Percentiles rank a stretch among this genome's conserved stretches.
Conservation (phyloP, 1,140 invertebrate genomes). For the Bombus impatiens region DNA sequence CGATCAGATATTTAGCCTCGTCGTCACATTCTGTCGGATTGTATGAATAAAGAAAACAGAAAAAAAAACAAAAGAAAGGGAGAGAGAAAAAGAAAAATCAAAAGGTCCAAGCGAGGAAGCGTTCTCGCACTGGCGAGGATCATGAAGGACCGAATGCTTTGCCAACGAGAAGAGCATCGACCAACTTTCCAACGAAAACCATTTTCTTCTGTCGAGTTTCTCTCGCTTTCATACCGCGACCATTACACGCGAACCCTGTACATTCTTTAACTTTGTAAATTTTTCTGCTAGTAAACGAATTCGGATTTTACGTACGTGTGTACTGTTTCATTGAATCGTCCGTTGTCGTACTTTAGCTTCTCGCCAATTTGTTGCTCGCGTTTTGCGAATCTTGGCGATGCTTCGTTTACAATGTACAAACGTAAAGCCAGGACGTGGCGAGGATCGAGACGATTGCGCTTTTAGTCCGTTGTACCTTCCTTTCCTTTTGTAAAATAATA, state of each 20-base stretch:
- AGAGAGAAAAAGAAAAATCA: neutral
- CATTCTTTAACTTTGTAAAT: slow-evolving; percentile 36
- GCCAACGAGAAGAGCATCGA: slow-evolving; percentile 34
- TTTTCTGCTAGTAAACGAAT: slow-evolving; percentile 40
- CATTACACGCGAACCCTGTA: slow-evolving; percentile 3
- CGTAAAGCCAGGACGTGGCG: neutral
- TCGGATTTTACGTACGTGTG: slow-evolving; percentile 29
- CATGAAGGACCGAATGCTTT: slow-evolving; percentile 1
- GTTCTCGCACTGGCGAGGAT: neutral
- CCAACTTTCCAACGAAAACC: slow-evolving; percentile 19
- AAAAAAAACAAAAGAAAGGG: neutral
- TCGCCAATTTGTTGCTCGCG: neutral
- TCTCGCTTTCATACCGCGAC: slow-evolving; percentile 26
- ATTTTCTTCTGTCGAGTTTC: slow-evolving; percentile 25
- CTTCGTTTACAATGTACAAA: slow-evolving; percentile 2
- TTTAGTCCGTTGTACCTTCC: neutral
- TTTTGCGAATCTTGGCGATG: slow-evolving; percentile 26
- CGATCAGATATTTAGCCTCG: slow-evolving; percentile 16
- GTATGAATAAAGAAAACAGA: neutral
- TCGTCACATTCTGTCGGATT: neutral
- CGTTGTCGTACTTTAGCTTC: neutral
- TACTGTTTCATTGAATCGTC: slow-evolving; percentile 18
- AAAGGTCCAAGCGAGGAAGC: neutral
- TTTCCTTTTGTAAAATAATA: neutral
- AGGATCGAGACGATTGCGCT: neutral